Conservation (phyloP, 2,888 invertebrate species). For the Hydraecia micacea region DNA sequence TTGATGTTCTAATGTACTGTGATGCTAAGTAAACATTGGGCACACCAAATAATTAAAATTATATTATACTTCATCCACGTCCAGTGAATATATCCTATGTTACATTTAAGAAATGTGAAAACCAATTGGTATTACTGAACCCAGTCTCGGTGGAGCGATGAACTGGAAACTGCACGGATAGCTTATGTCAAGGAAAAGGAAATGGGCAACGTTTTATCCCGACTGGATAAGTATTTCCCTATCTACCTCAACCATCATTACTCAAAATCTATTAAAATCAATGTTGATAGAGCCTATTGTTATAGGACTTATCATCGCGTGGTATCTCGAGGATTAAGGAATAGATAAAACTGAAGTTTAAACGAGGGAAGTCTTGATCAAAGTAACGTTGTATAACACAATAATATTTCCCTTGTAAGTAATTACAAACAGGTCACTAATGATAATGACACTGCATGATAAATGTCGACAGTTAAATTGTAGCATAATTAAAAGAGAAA, state of each 20-base stretch:
- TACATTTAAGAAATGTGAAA: constrained; percentile 39
- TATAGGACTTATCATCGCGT: constrained; percentile 25
- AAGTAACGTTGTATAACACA: constrained; percentile 32
- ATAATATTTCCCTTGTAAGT: constrained; percentile 29
- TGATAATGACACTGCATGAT: constrained; percentile 57
- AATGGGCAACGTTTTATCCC: constrained; percentile 51
- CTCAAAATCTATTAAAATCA: constrained; percentile 37
- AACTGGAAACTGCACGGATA: constrained; percentile 43
- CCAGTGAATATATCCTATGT: neutral
- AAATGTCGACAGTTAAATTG: constrained; percentile 55
- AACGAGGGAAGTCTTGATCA: constrained; percentile 17
- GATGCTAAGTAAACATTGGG: constrained; percentile 26
- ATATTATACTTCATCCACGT: neutral
- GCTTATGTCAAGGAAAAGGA: constrained; percentile 48
- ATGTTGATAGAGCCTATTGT: constrained; percentile 28
- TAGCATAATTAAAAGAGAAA: constrained; percentile 58
- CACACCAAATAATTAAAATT: neutral
- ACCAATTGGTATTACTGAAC: constrained; percentile 43
- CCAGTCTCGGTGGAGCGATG: constrained; percentile 32
- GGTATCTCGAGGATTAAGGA: constrained; percentile 27
- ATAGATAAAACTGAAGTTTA: constrained; percentile 35
- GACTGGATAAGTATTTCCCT: constrained; percentile 52
- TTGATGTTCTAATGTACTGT: constrained; percentile 28
- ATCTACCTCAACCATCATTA: constrained; percentile 21
- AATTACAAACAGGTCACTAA: constrained; percentile 53